Evolutionary conservation across 2,797 vertebrate species (phyloP).

Genomic region (Alcedo atthis): DNA sequence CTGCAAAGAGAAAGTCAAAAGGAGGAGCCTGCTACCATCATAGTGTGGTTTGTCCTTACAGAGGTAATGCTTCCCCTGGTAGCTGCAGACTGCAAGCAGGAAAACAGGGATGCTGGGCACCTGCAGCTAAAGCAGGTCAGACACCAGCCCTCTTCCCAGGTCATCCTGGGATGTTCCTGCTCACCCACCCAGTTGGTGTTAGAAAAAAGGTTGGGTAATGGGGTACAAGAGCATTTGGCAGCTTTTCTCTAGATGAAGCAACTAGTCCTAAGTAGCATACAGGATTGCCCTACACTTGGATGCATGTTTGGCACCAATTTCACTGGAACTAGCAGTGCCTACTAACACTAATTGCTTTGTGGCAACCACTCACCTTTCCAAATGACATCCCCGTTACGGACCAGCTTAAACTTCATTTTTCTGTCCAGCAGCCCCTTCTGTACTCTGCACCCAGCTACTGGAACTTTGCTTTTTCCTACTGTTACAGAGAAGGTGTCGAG

Average conservation of each 20-base stretch:
- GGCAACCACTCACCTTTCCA: constrained; percentile 88
- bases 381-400: constrained; percentile 77
- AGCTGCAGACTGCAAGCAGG: not conserved
- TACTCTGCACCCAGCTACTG: constrained; percentile 92
- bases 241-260: not conserved
- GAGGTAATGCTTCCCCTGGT: not conserved
- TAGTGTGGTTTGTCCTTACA: not conserved
- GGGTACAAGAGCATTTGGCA: not conserved
- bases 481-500: constrained; percentile 86
- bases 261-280: not conserved
- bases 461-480: constrained; percentile 88
- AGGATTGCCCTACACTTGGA: accelerated
- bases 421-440: constrained; percentile 90
- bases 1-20: constrained; percentile 70
- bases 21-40: not conserved
- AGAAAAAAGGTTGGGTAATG: not conserved
- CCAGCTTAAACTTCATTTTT: constrained; percentile 84
- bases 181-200: not conserved
- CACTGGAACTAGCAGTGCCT: not conserved
- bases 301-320: accelerated
- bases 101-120: accelerated
- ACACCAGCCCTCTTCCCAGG: not conserved
- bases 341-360: accelerated
- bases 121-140: not conserved
- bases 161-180: not conserved